These are phyloP conservation scores for Hydrochoerus hydrochaeris DNA, from an alignment of 2,113 vertebrate genomes.

Conservation along the genomic window DNA sequence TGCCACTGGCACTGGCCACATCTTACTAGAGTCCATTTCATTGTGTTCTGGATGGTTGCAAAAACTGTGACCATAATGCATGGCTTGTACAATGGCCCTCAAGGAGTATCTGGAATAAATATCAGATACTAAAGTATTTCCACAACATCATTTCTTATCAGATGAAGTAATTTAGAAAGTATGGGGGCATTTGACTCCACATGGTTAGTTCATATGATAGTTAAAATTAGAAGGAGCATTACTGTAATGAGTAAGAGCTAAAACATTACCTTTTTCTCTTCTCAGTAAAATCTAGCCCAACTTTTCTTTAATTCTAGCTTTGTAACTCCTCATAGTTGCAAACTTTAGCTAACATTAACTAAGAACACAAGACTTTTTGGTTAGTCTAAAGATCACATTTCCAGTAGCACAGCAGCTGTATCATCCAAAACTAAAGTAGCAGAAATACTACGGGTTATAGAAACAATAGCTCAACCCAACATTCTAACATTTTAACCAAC, in stretches of 20 bases:
- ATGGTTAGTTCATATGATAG: background rate
- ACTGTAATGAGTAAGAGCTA: conserved; percentile 4
- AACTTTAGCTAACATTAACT: background rate
- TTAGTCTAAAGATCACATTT: background rate
- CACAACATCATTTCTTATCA: background rate
- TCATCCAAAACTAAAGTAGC: background rate
- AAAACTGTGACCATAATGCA: background rate
- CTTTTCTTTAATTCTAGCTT: conserved; percentile 40
- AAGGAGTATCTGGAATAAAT: background rate
- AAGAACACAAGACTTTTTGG: background rate
- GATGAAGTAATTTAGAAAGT: background rate
- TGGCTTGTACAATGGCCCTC: background rate
- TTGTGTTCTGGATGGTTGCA: background rate
- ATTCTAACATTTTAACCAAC: background rate
- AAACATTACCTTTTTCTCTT: background rate
- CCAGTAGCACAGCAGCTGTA: background rate
- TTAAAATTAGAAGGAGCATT: conserved; percentile 5
- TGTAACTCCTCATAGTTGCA: background rate
- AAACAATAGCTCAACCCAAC: background rate
- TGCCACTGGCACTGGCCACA: background rate
- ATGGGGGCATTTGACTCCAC: background rate
- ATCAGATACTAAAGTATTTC: background rate
- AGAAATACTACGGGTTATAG: background rate
- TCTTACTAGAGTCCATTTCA: conserved; percentile 39
- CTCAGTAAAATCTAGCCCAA: conserved; percentile 13